Conservation (phyloP, 64 coral and sea anemone genomes). For the Pachyseris speciosa region DNA sequence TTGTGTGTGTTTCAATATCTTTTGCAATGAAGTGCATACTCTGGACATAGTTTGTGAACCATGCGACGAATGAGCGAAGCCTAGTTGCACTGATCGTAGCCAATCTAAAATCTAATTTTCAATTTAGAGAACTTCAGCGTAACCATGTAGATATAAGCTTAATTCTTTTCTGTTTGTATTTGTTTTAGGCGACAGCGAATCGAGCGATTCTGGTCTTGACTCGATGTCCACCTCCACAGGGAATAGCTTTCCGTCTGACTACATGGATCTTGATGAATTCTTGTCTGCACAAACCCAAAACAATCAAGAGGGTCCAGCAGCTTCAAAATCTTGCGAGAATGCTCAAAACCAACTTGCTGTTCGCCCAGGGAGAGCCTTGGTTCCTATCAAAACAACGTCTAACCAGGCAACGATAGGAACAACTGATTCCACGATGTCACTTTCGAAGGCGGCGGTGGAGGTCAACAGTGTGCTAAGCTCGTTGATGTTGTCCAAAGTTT, state of each 20-base stretch:
- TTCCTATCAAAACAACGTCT: background rate
- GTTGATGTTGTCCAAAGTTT: background rate
- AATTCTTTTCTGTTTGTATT: background rate
- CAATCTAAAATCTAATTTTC: no score
- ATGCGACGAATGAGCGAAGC: no score
- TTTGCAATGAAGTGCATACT: no score
- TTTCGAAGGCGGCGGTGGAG: background rate
- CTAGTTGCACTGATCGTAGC: no score
- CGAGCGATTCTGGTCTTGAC: constrained; percentile 66
- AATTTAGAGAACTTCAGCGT: no score
- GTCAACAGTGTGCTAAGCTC: background rate
- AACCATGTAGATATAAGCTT: no score
- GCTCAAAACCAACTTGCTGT: background rate
- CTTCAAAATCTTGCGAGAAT: background rate
- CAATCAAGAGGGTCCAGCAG: background rate
- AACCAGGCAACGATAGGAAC: background rate
- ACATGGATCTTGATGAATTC: constrained; percentile 81
- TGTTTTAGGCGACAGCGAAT: constrained; percentile 21
- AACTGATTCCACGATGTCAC: background rate
- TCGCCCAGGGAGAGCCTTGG: background rate
- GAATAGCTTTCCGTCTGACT: constrained; percentile 56
- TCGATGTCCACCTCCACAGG: constrained; percentile 17
- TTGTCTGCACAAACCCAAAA: constrained; percentile 29
- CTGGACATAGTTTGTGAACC: no score
- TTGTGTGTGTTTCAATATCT: no score